phyloP scores from a whole-genome alignment of 2,797 vertebrate genomes.

The Nasua narica region DNA sequence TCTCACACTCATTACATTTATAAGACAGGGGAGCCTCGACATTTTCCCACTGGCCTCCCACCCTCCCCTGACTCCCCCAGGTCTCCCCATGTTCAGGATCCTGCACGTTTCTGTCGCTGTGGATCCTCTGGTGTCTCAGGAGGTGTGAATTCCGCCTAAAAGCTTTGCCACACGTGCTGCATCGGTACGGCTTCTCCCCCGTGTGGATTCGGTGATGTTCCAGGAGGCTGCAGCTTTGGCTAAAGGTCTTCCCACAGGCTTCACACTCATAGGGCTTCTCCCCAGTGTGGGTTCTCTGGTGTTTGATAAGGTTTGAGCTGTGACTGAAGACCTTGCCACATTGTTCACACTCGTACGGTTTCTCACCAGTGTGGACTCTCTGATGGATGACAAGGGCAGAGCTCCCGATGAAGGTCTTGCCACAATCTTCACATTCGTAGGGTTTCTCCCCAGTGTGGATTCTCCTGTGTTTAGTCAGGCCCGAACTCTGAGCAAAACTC shows the following conservation, averaged over 20 bases:
- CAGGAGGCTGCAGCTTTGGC: conserved; percentile 72
- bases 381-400: conserved; percentile 63
- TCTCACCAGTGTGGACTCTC: conserved; percentile 67
- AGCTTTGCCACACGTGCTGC: conserved; percentile 50
- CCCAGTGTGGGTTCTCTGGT: conserved; percentile 71
- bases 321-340: conserved; percentile 72
- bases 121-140: conserved; percentile 60
- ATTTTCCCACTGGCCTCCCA: background rate
- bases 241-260: conserved; percentile 71
- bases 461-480: conserved; percentile 55
- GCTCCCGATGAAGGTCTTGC: conserved; percentile 68
- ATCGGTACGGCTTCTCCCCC: conserved; percentile 63
- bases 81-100: background rate
- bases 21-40: background rate
- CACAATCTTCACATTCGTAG: conserved; percentile 68
- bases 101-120: background rate
- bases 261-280: conserved; percentile 72
- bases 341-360: conserved; percentile 48
- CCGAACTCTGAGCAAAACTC: conserved; percentile 71
- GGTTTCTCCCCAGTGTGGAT: conserved; percentile 73
- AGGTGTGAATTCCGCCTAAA: conserved; percentile 68
- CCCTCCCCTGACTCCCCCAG: background rate
- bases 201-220: conserved; percentile 76
- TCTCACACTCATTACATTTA: conserved; percentile 53
- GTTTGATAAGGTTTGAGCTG: conserved; percentile 65